Base-by-base conservation (phyloP, 2,113 vertebrate genomes). In the Bubo blakistoni region DNA sequence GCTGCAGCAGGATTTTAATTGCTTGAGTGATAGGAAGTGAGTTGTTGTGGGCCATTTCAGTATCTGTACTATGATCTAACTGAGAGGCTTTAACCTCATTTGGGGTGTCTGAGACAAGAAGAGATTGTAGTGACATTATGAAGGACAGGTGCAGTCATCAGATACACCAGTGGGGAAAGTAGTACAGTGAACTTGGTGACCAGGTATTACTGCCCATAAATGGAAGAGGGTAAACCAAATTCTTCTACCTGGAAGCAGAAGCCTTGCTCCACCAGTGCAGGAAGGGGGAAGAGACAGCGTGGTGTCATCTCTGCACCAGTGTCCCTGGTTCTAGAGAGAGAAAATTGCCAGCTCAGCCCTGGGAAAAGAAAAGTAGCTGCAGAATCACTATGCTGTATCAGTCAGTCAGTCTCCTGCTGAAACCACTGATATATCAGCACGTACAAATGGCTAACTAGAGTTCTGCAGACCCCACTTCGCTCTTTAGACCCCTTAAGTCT, bases 371-470 rank as follows among this genome's bases (percentile, higher is more conserved):
- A 71, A 66, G 29, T 15, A 66, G 40, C 32, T 61, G 25, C 52
- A 62, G 40, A 61, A 78, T 27, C 21, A 11, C 70, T 40, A 11
- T 57, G 44, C n/a, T 55, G 20, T 46, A 34, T 40, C 29, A 72
- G 22, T 15, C 8, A 4, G 27, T 51, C 7, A 4, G 15, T 54
- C 11, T 72, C 11, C 70, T 71, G 38, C 63, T 66, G 58, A 72
- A 46, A 40, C 10, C 58, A 54, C 29, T 18, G n/a, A 21, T 0
- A 0, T 15, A 62, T 77, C 46, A 71, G 26, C 20, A 32, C 1
- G 1, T 47, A 52, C 14, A 81, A 66, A 78, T 1, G 13, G 22
- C 46, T 61, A 10, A 74, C 30, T 49, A 6, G 8, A 66, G 21
- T 34, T 78, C 18, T 86, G 46, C 27, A 81, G 57, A 47, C 36